phyloP scores from a whole-genome alignment of 2,888 invertebrate species.

The Xestia ashworthii region DNA sequence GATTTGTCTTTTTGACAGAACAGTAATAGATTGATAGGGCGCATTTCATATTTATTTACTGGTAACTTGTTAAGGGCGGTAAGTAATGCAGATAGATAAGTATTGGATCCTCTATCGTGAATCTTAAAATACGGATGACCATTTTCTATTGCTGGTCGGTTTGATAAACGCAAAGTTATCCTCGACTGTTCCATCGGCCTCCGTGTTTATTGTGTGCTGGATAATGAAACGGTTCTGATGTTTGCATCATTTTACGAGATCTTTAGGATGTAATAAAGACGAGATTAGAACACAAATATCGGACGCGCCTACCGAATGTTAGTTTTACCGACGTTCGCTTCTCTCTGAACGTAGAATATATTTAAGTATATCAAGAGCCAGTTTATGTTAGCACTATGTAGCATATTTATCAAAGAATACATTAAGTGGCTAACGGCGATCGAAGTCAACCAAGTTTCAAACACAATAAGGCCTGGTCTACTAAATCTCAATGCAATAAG shows the following conservation, averaged over 20 bases:
- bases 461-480: neutral
- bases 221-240: slow-evolving; percentile 37
- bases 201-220: slow-evolving; percentile 38
- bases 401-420: neutral
- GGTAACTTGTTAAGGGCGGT: slow-evolving; percentile 13
- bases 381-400: neutral
- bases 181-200: slow-evolving; percentile 5
- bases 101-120: slow-evolving; percentile 16
- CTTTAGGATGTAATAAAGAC: slow-evolving; percentile 51
- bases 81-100: neutral
- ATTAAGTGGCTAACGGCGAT: too few species aligned
- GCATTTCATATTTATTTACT: slow-evolving; percentile 28
- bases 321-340: slow-evolving; percentile 1
- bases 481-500: neutral
- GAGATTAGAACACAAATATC: slow-evolving; percentile 33
- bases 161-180: slow-evolving; percentile 19
- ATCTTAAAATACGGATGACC: slow-evolving; percentile 1
- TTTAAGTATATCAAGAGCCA: neutral
- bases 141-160: slow-evolving; percentile 1
- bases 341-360: neutral
- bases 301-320: slow-evolving; percentile 13
- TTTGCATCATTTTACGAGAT: slow-evolving; percentile 39
- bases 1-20: slow-evolving; percentile 60
- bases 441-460: neutral
- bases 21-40: slow-evolving; percentile 52